Percentiles rank a stretch among this genome's conserved stretches.
Evolutionary conservation across 2,888 invertebrate species (phyloP).

Genomic region (Dioctria linearis): DNA sequence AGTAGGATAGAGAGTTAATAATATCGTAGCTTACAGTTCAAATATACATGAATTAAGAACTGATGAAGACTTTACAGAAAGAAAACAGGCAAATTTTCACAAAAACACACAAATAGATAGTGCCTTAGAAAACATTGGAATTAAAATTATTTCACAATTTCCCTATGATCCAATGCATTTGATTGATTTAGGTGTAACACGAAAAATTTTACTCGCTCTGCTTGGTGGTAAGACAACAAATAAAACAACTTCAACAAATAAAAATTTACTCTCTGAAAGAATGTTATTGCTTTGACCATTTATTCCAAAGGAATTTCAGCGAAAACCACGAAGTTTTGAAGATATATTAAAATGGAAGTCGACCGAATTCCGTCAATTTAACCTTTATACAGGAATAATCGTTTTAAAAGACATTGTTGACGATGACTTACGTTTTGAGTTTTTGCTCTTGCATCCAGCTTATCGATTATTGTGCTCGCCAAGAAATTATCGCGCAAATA

Average conservation of each 20-base stretch:
- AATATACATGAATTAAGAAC: background rate
- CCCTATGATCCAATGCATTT: conserved; percentile 53
- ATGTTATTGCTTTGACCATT: conserved; percentile 4
- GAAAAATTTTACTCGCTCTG: conserved; percentile 50
- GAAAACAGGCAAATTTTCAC: background rate
- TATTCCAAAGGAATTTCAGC: conserved; percentile 41
- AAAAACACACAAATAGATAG: background rate
- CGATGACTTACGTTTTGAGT: conserved; percentile 52
- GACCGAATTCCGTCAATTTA: conserved; percentile 53
- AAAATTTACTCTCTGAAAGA: background rate
- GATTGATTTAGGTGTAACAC: conserved; percentile 46
- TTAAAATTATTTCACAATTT: conserved; percentile 50
- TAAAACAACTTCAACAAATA: conserved; percentile 28
- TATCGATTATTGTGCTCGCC: conserved; percentile 22
- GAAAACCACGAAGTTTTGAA: conserved; percentile 39
- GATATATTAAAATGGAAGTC: conserved; percentile 49
- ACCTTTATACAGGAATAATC: conserved; percentile 52
- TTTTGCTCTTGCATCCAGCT: conserved; percentile 49
- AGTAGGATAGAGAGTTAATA: background rate
- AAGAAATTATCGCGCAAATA: background rate
- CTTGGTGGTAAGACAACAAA: conserved; percentile 22
- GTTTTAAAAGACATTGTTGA: conserved; percentile 33
- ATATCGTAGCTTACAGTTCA: conserved; percentile 2
- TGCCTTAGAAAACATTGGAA: too few species aligned
- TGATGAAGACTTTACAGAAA: conserved; percentile 30